phyloP scores from a whole-genome alignment of 2,113 vertebrate genomes.

The Tauraco erythrolophus region DNA sequence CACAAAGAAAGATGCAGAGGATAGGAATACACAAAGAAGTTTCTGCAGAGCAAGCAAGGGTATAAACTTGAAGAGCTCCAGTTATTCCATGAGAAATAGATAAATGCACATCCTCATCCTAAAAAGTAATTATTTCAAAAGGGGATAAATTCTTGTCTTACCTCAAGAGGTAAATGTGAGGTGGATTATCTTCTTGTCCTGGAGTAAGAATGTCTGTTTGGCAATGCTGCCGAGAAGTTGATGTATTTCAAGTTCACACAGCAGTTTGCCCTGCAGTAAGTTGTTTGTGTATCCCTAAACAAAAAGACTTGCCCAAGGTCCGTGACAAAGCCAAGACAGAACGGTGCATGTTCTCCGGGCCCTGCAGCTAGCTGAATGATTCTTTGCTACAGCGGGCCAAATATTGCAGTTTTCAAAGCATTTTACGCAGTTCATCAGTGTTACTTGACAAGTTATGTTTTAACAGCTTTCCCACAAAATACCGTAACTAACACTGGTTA shows the following conservation, averaged over 20 bases:
- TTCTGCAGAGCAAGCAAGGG: neutral
- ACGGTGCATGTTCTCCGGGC: neutral
- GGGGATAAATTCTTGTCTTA: neutral
- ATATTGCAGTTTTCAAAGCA: neutral
- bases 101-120: neutral
- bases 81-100: neutral
- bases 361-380: neutral
- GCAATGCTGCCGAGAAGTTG: neutral
- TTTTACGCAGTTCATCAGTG: neutral
- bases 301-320: neutral
- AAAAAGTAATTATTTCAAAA: neutral
- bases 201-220: neutral
- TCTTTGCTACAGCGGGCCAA: neutral
- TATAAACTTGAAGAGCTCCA: neutral
- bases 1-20: neutral
- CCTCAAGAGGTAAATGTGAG: neutral
- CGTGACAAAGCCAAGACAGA: neutral
- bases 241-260: neutral
- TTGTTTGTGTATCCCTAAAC: neutral
- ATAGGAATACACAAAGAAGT: neutral
- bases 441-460: neutral
- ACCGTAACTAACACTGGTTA: neutral
- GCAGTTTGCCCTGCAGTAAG: neutral
- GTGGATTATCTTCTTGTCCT: neutral
- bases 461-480: neutral